phyloP scores from a whole-genome alignment of 2,797 vertebrate species.

The Ispidina picta region DNA sequence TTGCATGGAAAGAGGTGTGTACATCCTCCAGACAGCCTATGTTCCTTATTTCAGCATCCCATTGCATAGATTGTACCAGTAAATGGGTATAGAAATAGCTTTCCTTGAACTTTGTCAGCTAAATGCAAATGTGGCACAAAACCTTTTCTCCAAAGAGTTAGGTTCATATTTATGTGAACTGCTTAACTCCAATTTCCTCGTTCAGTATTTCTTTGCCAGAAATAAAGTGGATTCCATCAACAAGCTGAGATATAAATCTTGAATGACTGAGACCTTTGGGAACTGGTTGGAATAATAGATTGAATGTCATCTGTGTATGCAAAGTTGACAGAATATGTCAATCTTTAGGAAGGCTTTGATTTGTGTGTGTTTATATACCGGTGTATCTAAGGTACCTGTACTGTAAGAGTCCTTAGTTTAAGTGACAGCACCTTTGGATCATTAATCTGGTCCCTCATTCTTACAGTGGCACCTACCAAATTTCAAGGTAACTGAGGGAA shows the following conservation, averaged over 20 bases:
- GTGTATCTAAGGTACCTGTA: not conserved
- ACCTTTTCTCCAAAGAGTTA: not conserved
- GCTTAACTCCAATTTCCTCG: slow-evolving; percentile 5
- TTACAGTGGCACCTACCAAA: rapidly evolving
- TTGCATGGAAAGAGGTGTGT: not conserved
- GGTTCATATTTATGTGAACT: slow-evolving; percentile 5
- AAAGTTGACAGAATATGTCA: slow-evolving; percentile 52
- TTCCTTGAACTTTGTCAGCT: slow-evolving; percentile 29
- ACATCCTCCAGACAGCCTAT: not conserved
- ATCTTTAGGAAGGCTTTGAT: slow-evolving; percentile 15
- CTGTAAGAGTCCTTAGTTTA: not conserved
- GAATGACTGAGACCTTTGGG: slow-evolving; percentile 41
- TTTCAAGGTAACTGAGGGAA: not conserved
- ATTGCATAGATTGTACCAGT: not conserved
- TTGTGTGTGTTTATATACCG: slow-evolving; percentile 4
- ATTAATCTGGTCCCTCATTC: not conserved
- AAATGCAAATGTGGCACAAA: slow-evolving; percentile 45
- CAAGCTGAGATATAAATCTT: slow-evolving; percentile 42
- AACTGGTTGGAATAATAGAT: slow-evolving; percentile 28
- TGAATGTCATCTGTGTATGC: slow-evolving; percentile 30
- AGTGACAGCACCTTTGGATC: not conserved
- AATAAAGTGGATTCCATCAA: slow-evolving; percentile 26
- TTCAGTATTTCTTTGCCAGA: slow-evolving; percentile 29
- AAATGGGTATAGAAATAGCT: slow-evolving; percentile 14
- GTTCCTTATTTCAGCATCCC: not conserved